Percentiles rank a stretch among this genome's conserved stretches.
Evolutionary conservation across 2,797 vertebrate species (phyloP).

Genomic region (Sebastiscus albofasciatus): DNA sequence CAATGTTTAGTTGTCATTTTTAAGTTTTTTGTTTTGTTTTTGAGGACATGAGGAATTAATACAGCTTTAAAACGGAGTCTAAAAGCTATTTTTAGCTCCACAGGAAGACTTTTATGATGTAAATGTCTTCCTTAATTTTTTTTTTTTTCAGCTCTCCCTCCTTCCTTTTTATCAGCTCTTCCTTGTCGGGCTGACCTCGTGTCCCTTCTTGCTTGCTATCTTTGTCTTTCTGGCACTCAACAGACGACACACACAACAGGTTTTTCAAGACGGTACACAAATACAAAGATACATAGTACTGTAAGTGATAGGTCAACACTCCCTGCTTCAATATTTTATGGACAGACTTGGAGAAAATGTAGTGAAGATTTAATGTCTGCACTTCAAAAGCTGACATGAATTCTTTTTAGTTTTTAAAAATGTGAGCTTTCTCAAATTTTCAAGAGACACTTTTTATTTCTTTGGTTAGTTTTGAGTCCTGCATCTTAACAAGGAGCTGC

Average conservation of each 20-base stretch:
- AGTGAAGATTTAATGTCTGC: too few species aligned
- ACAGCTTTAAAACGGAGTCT: background rate
- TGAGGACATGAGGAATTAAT: background rate
- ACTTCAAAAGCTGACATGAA: background rate
- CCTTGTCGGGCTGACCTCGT: constrained; percentile 32
- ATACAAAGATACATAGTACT: background rate
- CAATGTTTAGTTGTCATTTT: background rate
- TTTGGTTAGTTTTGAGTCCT: background rate
- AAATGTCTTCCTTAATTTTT: constrained; percentile 34
- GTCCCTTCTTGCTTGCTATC: background rate
- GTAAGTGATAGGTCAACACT: background rate
- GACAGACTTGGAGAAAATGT: too few species aligned
- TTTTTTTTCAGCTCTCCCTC: background rate
- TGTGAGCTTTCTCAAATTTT: background rate
- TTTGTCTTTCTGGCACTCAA: background rate
- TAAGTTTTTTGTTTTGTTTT: background rate
- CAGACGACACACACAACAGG: constrained; percentile 50
- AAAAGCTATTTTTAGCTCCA: background rate
- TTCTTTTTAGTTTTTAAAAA: background rate
- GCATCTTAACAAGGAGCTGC: background rate
- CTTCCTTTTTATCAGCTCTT: constrained; percentile 45
- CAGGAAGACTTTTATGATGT: background rate
- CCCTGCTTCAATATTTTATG: background rate
- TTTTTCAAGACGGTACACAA: constrained; percentile 53
- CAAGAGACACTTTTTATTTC: background rate